Evolutionary conservation across 1,140 invertebrate genomes (phyloP), one percentile per base, ranked within the genome.

Genomic region (Platyura marginata): DNA sequence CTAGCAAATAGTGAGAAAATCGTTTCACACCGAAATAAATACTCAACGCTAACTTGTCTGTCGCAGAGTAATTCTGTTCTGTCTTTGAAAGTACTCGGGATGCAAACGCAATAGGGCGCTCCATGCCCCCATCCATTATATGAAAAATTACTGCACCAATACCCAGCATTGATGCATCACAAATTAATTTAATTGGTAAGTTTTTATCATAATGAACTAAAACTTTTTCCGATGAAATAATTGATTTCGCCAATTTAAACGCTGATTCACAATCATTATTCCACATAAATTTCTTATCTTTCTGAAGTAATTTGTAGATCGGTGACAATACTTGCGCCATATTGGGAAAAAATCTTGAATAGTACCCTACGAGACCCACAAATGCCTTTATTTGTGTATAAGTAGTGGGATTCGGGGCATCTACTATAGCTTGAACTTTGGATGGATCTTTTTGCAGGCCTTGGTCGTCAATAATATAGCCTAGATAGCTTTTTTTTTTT

Each of bases 31-130:
- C 61, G 49, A 55, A 72, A 1, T 71, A 44, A 10, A 74, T 61
- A 2, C 61, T 59, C n/a, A 68, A 47, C 8, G 62, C 65, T 55
- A 76, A 69, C 48, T 63, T 69, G 22, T 76, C 66, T 21, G 69
- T 63, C 45, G 66, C 62, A 10, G 58, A 45, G 40, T 72, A 69
- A 41, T 62, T 68, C 48, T 53, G 46, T 48, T 72, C 62, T 3
- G 63, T 48, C 22, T 49, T 34, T n/a, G 49, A 51, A 21, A 72
- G 48, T 1, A 55, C 55, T 38, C 59, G 47, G 9, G 67, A 70
- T 10, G 56, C 60, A 53, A 52, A 68, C 4, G 56, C 53, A 36
- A 72, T 61, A 15, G 62, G 59, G 44, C 44, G 39, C 46, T 65
- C 57, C 2, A 32, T 40, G n/a, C n/a, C n/a, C n/a, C n/a, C n/a